These are phyloP conservation scores for Spizaetus ornatus DNA, from an alignment of 2,113 vertebrate genomes.

Conservation along the genomic window DNA sequence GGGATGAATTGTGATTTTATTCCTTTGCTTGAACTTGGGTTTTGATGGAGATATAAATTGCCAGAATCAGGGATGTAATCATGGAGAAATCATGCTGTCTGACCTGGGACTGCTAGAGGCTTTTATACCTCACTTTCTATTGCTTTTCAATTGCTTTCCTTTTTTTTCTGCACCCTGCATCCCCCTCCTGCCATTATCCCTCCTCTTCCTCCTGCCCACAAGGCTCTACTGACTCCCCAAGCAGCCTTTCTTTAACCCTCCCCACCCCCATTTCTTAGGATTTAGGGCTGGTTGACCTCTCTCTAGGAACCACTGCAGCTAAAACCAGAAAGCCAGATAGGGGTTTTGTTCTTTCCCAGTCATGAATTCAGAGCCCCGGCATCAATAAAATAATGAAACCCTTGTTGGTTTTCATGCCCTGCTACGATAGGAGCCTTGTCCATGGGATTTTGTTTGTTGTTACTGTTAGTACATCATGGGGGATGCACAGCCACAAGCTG, in stretches of 20 bases:
- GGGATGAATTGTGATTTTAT: conserved; percentile 21
- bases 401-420: conserved; percentile 21
- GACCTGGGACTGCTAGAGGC: neutral
- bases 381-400: conserved; percentile 31
- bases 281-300: neutral
- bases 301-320: neutral
- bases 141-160: neutral
- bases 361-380: neutral
- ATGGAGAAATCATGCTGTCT: neutral
- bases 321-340: neutral
- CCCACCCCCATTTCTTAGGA: neutral
- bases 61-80: neutral
- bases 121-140: neutral
- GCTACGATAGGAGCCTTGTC: neutral
- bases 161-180: neutral
- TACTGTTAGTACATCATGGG: neutral
- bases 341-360: neutral
- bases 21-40: conserved; percentile 8
- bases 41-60: neutral
- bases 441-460: conserved; percentile 34
- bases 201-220: neutral
- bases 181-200: neutral
- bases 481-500: conserved; percentile 16
- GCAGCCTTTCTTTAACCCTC: neutral
- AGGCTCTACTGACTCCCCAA: neutral